Conservation (phyloP, 2,888 invertebrate genomes). For the Epinotia ramella region DNA sequence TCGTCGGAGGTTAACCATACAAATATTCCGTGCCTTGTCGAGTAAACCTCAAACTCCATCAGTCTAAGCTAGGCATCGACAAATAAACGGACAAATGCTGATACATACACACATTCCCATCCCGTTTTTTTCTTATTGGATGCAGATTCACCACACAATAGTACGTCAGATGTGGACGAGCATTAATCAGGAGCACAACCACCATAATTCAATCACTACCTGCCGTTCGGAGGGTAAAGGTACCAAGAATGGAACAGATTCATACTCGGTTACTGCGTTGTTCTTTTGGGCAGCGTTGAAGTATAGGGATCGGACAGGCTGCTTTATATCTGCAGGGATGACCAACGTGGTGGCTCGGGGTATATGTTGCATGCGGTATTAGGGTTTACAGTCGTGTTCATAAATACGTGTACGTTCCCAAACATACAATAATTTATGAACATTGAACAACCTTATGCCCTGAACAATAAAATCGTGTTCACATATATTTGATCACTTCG, state of each 20-base stretch:
- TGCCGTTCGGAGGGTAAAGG: conserved; percentile 5
- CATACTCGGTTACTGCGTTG: conserved; percentile 13
- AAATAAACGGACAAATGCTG: conserved; percentile 62
- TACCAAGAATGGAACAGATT: background rate
- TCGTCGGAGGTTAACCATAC: no score
- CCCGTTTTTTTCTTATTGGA: conserved; percentile 66
- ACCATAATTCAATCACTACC: conserved; percentile 82
- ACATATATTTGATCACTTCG: no score
- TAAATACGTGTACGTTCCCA: no score
- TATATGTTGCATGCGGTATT: conserved; percentile 57
- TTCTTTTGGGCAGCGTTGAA: conserved; percentile 11
- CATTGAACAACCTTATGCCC: no score
- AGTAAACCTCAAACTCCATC: conserved; percentile 6
- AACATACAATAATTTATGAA: no score
- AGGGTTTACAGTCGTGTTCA: background rate
- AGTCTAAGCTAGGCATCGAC: conserved; percentile 43
- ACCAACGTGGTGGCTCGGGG: conserved; percentile 62
- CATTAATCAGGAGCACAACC: conserved; percentile 83
- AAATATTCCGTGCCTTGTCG: no score
- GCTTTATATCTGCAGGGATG: conserved; percentile 72
- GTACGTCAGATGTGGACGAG: conserved; percentile 80
- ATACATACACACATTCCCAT: conserved; percentile 67
- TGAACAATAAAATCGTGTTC: no score
- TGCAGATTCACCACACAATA: conserved; percentile 83
- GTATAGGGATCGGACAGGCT: conserved; percentile 61